Conservation (phyloP, 30 jellyfish, hydroid and myxozoan species). For the Sanderia malayensis region DNA sequence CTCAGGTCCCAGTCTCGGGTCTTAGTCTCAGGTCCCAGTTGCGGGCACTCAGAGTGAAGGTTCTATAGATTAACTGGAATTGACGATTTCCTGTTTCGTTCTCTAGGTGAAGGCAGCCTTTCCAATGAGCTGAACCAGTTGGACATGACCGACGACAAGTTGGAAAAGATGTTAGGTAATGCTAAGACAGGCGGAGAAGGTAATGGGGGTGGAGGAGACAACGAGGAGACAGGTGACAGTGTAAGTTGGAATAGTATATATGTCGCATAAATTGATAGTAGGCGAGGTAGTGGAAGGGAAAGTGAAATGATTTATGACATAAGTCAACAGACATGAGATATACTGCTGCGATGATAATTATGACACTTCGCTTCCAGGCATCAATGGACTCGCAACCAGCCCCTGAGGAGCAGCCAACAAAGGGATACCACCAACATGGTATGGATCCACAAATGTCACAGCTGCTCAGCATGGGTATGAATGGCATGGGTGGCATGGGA, state of each 20-base stretch:
- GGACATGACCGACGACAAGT: constrained; percentile 83
- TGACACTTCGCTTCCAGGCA: too few relatives aligned
- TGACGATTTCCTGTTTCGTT: too few relatives aligned
- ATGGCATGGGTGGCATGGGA: constrained; percentile 16
- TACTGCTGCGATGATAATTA: too few relatives aligned
- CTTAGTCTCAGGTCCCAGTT: too few relatives aligned
- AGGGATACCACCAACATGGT: constrained; percentile 31
- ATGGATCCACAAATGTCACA: not conserved
- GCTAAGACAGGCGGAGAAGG: constrained; percentile 63
- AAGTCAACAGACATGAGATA: too few relatives aligned
- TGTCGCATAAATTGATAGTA: too few relatives aligned
- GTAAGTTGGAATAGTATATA: too few relatives aligned
- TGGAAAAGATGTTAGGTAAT: constrained; percentile 86
- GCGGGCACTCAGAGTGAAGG: too few relatives aligned
- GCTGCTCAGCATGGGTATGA: not conserved
- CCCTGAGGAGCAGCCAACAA: constrained; percentile 65
- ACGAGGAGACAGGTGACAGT: not conserved
- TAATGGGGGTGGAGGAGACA: not conserved
- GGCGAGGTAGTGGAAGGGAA: too few relatives aligned
- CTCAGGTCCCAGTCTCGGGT: too few relatives aligned
- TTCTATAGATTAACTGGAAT: too few relatives aligned
- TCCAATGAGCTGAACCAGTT: constrained; percentile 86
- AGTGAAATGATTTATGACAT: too few relatives aligned
- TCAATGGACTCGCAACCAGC: constrained; percentile 24
- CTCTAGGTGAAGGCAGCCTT: constrained; percentile 42